phyloP scores from a whole-genome alignment of 64 coral and sea anemone species.

The Anthopleura sola region DNA sequence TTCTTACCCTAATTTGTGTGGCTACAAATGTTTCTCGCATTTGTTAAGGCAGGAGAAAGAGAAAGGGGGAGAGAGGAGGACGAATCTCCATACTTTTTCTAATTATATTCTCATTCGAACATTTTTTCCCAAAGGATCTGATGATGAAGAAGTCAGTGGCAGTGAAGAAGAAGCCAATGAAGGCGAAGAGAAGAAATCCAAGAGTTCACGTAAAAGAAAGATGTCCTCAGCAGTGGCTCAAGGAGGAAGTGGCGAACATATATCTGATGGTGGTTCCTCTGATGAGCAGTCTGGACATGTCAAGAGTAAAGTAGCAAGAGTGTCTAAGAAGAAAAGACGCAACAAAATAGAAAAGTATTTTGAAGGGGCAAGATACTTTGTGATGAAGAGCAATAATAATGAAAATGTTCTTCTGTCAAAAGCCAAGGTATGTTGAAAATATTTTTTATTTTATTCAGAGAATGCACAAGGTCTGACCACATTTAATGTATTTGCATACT shows the following conservation, averaged over 20 bases:
- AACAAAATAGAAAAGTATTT: slow-evolving; percentile 68
- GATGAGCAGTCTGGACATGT: slow-evolving; percentile 60
- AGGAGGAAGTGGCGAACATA: slow-evolving; percentile 24
- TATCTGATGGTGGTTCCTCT: slow-evolving; percentile 57
- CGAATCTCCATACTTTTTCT: background rate
- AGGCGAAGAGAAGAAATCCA: background rate
- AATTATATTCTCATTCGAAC: background rate
- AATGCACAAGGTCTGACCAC: no score
- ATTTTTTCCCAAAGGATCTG: background rate
- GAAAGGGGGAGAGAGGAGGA: no score
- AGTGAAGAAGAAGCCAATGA: slow-evolving; percentile 26
- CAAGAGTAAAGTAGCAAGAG: slow-evolving; percentile 96
- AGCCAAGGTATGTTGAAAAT: slow-evolving; percentile 62
- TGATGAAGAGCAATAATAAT: slow-evolving; percentile 97
- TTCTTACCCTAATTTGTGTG: no score
- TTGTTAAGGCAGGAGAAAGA: no score
- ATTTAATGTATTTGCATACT: no score
- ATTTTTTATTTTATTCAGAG: no score
- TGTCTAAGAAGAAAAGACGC: slow-evolving; percentile 50
- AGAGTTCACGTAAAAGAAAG: slow-evolving; percentile 53
- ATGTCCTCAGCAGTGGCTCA: slow-evolving; percentile 49
- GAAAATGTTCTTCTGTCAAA: slow-evolving; percentile 95
- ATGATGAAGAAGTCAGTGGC: slow-evolving; percentile 34
- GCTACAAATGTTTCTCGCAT: no score
- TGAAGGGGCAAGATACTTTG: slow-evolving; percentile 83